These are phyloP conservation scores for Ciona savignyi DNA, from an alignment of 23 tunicate species.

Conservation along the genomic window DNA sequence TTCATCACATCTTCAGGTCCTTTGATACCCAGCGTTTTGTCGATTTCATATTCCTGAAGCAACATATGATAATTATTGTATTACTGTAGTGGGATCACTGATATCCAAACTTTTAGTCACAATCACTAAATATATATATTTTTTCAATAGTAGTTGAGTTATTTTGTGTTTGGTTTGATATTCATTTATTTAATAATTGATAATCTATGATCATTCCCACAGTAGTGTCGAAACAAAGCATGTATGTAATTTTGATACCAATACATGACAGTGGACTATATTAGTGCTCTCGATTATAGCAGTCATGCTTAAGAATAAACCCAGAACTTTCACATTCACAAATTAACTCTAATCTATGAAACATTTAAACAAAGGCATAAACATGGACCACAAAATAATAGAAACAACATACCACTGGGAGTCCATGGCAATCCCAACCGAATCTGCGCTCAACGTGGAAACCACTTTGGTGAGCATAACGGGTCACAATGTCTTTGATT, in stretches of 20 bases:
- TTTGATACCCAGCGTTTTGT: conserved; percentile 80
- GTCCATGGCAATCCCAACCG: conserved; percentile 99
- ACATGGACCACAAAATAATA: no score
- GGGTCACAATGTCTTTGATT: conserved; percentile 88
- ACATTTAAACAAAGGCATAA: no score
- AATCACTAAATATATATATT: neutral
- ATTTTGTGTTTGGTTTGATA: neutral
- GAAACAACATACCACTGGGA: conserved; percentile 87
- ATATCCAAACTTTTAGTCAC: neutral
- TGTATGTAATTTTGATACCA: no score
- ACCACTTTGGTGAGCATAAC: conserved; percentile 95
- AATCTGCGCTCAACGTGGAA: conserved; percentile 89
- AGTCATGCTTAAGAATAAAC: no score
- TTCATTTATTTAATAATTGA: neutral
- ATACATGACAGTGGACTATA: no score
- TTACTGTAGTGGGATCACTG: no score
- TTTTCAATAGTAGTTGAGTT: neutral
- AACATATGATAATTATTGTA: neutral
- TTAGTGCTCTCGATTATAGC: no score
- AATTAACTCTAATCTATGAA: no score
- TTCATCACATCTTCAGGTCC: conserved; percentile 94
- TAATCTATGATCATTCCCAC: neutral
- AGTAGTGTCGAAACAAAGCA: neutral
- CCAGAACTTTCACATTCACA: no score
- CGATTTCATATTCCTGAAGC: conserved; percentile 88